These are phyloP conservation scores for Papilio polyxenes DNA, from an alignment of 1,140 invertebrate species.

Conservation along the genomic window DNA sequence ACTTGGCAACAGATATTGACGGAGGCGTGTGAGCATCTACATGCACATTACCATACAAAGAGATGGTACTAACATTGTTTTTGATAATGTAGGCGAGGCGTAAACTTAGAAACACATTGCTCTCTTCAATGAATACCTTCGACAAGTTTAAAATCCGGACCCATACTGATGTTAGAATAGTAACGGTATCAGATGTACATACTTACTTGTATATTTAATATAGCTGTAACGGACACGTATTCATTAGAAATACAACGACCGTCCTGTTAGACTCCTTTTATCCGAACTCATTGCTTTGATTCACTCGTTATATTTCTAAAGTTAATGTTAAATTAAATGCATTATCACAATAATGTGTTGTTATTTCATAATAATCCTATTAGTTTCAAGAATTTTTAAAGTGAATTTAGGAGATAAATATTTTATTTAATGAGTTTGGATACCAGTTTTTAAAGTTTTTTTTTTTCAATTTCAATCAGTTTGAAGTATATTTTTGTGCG, in stretches of 20 bases:
- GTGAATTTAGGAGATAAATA: too few relatives aligned
- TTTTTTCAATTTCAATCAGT: not conserved
- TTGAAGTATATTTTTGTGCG: not conserved
- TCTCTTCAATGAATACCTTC: constrained; percentile 2
- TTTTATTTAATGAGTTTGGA: not conserved
- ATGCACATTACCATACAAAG: constrained; percentile 37
- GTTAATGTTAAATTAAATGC: not conserved
- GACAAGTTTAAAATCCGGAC: constrained; percentile 31
- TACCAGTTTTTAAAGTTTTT: not conserved
- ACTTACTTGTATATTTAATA: constrained; percentile 27
- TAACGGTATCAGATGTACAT: constrained; percentile 33
- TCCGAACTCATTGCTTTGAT: constrained; percentile 12
- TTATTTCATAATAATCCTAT: not conserved
- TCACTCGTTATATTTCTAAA: not conserved
- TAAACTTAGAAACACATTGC: constrained; percentile 38
- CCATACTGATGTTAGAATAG: constrained; percentile 10
- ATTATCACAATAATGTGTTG: not conserved
- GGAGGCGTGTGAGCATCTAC: constrained; percentile 32
- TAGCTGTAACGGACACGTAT: constrained; percentile 13
- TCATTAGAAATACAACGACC: constrained; percentile 32
- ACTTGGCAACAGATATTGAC: constrained; percentile 2
- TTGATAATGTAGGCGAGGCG: constrained; percentile 35
- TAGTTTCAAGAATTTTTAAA: too few relatives aligned
- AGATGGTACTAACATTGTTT: constrained; percentile 32
- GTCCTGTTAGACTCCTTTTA: constrained; percentile 30